These are phyloP conservation scores for Amaurobius ferox DNA, from an alignment of 2,888 invertebrate species.

Conservation along the genomic window DNA sequence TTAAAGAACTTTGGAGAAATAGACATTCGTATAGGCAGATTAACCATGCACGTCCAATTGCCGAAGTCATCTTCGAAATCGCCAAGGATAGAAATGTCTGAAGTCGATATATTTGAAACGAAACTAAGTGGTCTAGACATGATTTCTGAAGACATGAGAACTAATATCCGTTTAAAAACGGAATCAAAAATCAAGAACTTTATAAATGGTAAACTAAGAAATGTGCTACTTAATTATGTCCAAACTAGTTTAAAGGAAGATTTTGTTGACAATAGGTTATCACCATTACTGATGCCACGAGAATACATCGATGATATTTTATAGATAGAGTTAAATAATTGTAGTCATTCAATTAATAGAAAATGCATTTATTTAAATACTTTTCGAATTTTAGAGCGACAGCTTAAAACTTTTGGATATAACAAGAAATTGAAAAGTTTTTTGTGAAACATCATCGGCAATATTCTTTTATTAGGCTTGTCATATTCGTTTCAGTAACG, in stretches of 20 bases:
- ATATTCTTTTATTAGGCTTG: too few species aligned
- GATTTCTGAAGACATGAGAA: background rate
- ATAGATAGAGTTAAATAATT: too few species aligned
- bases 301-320: too few species aligned
- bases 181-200: background rate
- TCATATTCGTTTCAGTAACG: too few species aligned
- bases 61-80: background rate
- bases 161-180: background rate
- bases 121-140: background rate
- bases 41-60: slow-evolving; percentile 26
- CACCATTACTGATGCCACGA: too few species aligned
- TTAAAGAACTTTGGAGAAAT: slow-evolving; percentile 6
- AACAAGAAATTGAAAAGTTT: too few species aligned
- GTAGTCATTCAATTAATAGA: too few species aligned
- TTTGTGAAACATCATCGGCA: too few species aligned
- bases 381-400: too few species aligned
- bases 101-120: background rate
- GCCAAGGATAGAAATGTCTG: slow-evolving; percentile 26
- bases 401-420: too few species aligned
- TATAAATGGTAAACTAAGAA: slow-evolving; percentile 13
- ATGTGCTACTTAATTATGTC: background rate
- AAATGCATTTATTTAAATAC: too few species aligned
- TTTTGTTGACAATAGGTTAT: background rate
- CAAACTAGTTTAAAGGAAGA: background rate
- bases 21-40: background rate